Evolutionary conservation across 1,140 invertebrate genomes (phyloP).

Genomic region (Drosophila nebulosa): DNA sequence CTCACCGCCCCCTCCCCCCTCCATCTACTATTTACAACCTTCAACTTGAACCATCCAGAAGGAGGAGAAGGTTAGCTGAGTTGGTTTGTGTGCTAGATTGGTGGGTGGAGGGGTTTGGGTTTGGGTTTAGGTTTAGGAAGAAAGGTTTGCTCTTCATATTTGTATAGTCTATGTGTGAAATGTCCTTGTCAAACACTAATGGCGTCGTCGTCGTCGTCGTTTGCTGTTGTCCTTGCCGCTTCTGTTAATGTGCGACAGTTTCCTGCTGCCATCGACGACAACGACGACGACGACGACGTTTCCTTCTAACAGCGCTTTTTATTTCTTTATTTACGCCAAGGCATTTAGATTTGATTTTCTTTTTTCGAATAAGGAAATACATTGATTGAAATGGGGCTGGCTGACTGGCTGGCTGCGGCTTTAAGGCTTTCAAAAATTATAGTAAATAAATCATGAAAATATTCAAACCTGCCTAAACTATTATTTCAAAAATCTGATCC

Average conservation of each 20-base stretch:
- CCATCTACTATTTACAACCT: slow-evolving; percentile 12
- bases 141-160: slow-evolving; percentile 35
- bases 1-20: no score
- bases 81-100: no score
- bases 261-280: slow-evolving; percentile 36
- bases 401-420: no score
- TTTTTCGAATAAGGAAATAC: slow-evolving; percentile 46
- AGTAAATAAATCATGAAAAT: no score
- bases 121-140: background rate
- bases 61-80: background rate
- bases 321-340: slow-evolving; percentile 24
- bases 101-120: background rate
- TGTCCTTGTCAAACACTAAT: slow-evolving; percentile 77
- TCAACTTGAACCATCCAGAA: slow-evolving; percentile 45
- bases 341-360: background rate
- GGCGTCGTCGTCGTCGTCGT: slow-evolving; percentile 50
- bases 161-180: slow-evolving; percentile 40
- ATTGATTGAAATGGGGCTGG: background rate
- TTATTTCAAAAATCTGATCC: no score
- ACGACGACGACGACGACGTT: slow-evolving; percentile 22
- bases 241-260: slow-evolving; percentile 65
- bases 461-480: no score
- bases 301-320: slow-evolving; percentile 5
- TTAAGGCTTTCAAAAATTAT: background rate
- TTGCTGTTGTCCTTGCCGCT: slow-evolving; percentile 62